Evolutionary conservation across 2,888 invertebrate genomes (phyloP), one percentile per base, ranked within the genome.

Genomic region (Dynastes hyllus): DNA sequence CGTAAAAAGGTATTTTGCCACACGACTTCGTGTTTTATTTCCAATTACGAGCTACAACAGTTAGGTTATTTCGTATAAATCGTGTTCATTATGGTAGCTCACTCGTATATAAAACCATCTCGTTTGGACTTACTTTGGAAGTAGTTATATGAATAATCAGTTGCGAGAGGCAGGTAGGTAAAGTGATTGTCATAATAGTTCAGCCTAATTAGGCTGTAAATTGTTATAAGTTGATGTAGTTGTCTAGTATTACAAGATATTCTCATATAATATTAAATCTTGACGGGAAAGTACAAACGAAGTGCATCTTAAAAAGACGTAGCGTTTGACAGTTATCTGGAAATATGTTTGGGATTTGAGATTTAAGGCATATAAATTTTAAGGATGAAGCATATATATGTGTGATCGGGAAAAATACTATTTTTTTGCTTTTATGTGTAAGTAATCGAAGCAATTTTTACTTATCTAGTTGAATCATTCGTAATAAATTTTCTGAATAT

Each of bases 171-270:
- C 69, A 69, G 69, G 69, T 69, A 69, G 29, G 69, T 27, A 29
- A 51, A 27, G 27, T 51, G 50, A 69, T 51, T 51, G 69, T 51
- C 29, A 50, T 51, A 27, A 67, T 67, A 22, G 22, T 67, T 67
- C 16, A 67, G 40, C 40, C 40, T 67, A 22, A 69, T 66, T 69
- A 69, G 40, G 45, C 9, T 40, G 51, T 69, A 69, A 51, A 69
- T 69, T 27, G 51, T 69, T 69, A 27, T 69, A 51, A 69, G 27
- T 69, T 69, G 69, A 69, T 69, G 69, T 69, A 51, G 63, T 63
- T 58, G 55, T 8, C 55, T 58, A 22, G 55, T 58, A 27, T 58
- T 58, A 58, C 55, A 58, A 22, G 22, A 58, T 58, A 58, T 58
- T 58, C 55, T 58, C 55, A 58, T 58, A 58, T 58, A 58, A 53